Percentiles rank a stretch among this genome's conserved stretches.
phyloP scores from a whole-genome alignment of 2,113 vertebrate species.

The Odocoileus virginianus region DNA sequence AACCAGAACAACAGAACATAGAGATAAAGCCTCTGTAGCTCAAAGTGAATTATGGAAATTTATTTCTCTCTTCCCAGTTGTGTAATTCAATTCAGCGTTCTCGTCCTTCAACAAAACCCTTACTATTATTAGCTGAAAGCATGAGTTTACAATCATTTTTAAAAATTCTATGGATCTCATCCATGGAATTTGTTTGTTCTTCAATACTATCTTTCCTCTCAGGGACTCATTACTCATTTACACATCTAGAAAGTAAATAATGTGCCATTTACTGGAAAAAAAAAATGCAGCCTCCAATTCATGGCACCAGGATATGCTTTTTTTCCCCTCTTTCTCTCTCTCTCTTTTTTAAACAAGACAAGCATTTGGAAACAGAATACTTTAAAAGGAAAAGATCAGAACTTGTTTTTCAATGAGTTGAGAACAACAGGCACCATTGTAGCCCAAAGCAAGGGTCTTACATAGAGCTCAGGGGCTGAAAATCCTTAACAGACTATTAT shows the following conservation, averaged over 20 bases:
- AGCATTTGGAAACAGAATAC: conserved; percentile 65
- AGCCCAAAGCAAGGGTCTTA: conserved; percentile 43
- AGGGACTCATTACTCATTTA: conserved; percentile 35
- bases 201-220: conserved; percentile 28
- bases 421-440: conserved; percentile 64
- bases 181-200: conserved; percentile 54
- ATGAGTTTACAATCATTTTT: conserved; percentile 48
- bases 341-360: conserved; percentile 10
- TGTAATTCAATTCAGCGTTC: conserved; percentile 38
- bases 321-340: background rate
- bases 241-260: conserved; percentile 48
- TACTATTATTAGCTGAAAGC: conserved; percentile 58
- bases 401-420: conserved; percentile 59
- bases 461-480: background rate
- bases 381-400: conserved; percentile 70
- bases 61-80: background rate
- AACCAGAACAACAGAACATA: conserved; percentile 8
- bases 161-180: conserved; percentile 11
- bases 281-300: conserved; percentile 18
- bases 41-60: conserved; percentile 40
- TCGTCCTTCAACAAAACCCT: conserved; percentile 48
- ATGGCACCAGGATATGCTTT: conserved; percentile 13
- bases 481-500: background rate
- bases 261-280: background rate
- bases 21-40: conserved; percentile 24